Conservation (phyloP, 2,888 invertebrate genomes). For the Athrips mouffetella region DNA sequence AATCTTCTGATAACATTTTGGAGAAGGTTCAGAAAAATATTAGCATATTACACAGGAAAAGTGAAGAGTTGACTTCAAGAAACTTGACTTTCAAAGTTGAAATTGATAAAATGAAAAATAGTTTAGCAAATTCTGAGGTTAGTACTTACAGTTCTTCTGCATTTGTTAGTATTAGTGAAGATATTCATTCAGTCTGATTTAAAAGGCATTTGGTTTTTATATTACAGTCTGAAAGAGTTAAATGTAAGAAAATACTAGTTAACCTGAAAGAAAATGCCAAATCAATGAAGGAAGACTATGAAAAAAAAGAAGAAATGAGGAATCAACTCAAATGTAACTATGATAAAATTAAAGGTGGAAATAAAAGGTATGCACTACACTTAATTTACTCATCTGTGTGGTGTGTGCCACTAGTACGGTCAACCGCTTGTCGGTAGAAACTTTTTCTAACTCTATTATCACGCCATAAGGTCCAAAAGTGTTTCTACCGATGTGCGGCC, state of each 20-base stretch:
- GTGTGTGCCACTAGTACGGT: too few relatives aligned
- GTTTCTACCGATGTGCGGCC: too few relatives aligned
- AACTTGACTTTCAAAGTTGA: constrained; percentile 59
- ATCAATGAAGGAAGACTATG: constrained; percentile 64
- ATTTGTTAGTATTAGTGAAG: neutral
- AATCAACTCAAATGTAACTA: constrained; percentile 81
- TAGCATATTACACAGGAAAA: constrained; percentile 48
- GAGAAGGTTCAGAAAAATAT: constrained; percentile 60
- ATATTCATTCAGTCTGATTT: neutral
- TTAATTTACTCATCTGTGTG: too few relatives aligned
- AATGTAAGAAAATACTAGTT: constrained; percentile 51
- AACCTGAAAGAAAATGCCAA: constrained; percentile 59
- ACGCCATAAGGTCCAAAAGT: too few relatives aligned
- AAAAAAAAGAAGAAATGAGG: constrained; percentile 77
- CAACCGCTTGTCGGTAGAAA: too few relatives aligned
- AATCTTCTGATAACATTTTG: constrained; percentile 45
- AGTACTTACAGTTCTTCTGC: constrained; percentile 16
- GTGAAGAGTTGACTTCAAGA: constrained; percentile 62
- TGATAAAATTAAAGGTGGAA: constrained; percentile 75
- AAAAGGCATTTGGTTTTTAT: neutral
- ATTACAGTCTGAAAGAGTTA: constrained; percentile 58
- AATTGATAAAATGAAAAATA: constrained; percentile 54
- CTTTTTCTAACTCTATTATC: too few relatives aligned
- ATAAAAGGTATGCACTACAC: constrained; percentile 73
- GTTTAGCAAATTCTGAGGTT: constrained; percentile 46